A percentile compares a stretch with the other conserved stretches of the same genome.
These are phyloP conservation scores for Onychorhynchus coronatus DNA, from an alignment of 2,113 vertebrate genomes.

Conservation along the genomic window DNA sequence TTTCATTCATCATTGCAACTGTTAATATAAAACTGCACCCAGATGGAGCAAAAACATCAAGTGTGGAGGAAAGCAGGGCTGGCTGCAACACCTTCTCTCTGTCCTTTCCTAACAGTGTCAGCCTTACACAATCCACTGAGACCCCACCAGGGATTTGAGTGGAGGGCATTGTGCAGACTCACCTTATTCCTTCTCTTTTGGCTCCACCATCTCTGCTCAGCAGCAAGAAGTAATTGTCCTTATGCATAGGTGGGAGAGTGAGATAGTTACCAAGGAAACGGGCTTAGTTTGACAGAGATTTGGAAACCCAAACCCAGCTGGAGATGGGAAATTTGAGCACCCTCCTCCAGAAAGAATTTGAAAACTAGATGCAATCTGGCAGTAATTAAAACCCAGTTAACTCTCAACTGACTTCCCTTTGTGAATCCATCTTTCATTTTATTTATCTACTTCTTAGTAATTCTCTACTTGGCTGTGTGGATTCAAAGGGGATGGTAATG, in stretches of 20 bases:
- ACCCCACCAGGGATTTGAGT: not conserved
- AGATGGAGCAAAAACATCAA: not conserved
- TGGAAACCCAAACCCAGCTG: conserved; percentile 59
- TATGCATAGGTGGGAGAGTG: conserved; percentile 28
- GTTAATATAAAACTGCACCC: not conserved
- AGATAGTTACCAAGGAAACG: conserved; percentile 55
- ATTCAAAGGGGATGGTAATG: not conserved
- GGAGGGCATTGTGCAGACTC: not conserved
- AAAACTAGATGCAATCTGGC: conserved; percentile 59
- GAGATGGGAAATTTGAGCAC: conserved; percentile 56
- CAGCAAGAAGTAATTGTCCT: conserved; percentile 48
- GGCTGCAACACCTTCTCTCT: not conserved
- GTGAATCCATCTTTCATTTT: conserved; percentile 3
- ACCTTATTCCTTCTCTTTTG: not conserved
- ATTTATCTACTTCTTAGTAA: not conserved
- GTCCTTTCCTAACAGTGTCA: not conserved
- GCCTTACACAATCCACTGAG: not conserved
- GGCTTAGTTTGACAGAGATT: conserved; percentile 55
- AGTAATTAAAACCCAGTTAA: conserved; percentile 47
- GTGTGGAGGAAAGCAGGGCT: not conserved
- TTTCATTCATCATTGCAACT: not conserved
- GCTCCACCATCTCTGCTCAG: not conserved
- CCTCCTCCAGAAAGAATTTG: conserved; percentile 60
- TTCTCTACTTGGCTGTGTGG: not conserved
- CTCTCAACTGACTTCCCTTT: conserved; percentile 7